phyloP scores from a whole-genome alignment of 2,113 vertebrate species.

The Piaya cayana region DNA sequence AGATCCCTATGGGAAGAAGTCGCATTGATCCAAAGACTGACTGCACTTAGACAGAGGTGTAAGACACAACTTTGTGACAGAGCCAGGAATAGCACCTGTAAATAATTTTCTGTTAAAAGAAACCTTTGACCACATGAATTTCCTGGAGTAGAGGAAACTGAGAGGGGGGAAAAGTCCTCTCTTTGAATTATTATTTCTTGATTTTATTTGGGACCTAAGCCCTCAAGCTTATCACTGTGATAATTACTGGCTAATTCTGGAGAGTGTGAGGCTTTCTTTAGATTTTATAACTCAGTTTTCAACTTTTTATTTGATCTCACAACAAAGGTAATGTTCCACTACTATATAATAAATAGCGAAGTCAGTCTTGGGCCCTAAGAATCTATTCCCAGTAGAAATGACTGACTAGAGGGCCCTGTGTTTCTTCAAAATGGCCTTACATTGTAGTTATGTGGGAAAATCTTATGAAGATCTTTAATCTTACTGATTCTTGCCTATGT shows the following conservation, averaged over 20 bases:
- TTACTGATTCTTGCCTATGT: slow-evolving; percentile 10
- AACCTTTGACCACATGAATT: slow-evolving; percentile 48
- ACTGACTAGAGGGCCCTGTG: neutral
- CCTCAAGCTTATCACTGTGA: slow-evolving; percentile 8
- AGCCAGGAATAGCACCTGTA: slow-evolving; percentile 58
- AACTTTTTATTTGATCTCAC: slow-evolving; percentile 16
- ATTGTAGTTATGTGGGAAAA: slow-evolving; percentile 15
- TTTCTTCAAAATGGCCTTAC: slow-evolving; percentile 32
- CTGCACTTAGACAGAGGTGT: neutral
- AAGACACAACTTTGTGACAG: slow-evolving; percentile 58
- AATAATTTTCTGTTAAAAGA: slow-evolving; percentile 65
- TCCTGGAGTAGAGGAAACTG: slow-evolving; percentile 40
- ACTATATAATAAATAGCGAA: slow-evolving; percentile 25
- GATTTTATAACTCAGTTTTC: slow-evolving; percentile 27
- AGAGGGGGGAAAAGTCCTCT: neutral
- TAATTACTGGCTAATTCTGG: slow-evolving; percentile 37
- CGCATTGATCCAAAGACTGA: slow-evolving; percentile 29
- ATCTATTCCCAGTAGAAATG: slow-evolving; percentile 5
- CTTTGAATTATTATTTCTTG: slow-evolving; percentile 41
- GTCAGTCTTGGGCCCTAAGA: neutral
- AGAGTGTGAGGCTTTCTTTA: neutral
- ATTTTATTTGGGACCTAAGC: neutral
- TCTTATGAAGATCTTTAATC: neutral
- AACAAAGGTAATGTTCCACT: slow-evolving; percentile 30
- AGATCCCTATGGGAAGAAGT: slow-evolving; percentile 33